Base-by-base conservation (phyloP, 1,140 invertebrate genomes). In the Formica selysi region DNA sequence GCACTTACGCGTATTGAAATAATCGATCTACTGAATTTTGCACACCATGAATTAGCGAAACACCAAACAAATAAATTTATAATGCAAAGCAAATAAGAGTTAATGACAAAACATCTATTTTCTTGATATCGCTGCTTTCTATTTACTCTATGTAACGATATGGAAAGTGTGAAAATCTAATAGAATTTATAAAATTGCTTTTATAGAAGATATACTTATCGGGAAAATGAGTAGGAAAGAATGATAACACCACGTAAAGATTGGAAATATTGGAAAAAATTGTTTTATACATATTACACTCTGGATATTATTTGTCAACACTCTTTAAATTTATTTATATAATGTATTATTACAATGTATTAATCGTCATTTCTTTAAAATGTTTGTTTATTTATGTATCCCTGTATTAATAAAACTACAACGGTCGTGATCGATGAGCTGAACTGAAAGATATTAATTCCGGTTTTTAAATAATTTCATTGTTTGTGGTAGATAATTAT, bases 21-120 rank as follows among this genome's bases (percentile, higher is more conserved):
- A 54, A 79, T 79, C 62, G 61, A 79, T 79, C 62, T 13, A 36
- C n/a, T 79, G n/a, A 65, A 78, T 78, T 78, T 36, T 38, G 36
- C 19, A 22, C 10, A 36, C 16, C 5, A 8, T 1, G 29, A 51
- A 13, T 5, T 44, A 44, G 26, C 1, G 26, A 22, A 79, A 62
- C 11, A 16, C 1, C 29, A 61, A 62, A 29, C 16, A 26, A 26
- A 10, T 26, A 61, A 6, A 11, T 36, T 73, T n/a, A 74, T 51
- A 16, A 32, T 29, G 2, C 7, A 11, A 71, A n/a, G 16, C 7
- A 29, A 19, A 29, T 44, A 44, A 22, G 0, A 3, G 8, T 29
- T 32, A 16, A 51, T 54, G 19, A 36, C 10, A 8, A 54, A 71
- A 36, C 36, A 57, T 74, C 0, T 0, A 73, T 41, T 41, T 64